phyloP scores from a whole-genome alignment of 1,140 invertebrate genomes.

The Condylostylus longicornis region DNA sequence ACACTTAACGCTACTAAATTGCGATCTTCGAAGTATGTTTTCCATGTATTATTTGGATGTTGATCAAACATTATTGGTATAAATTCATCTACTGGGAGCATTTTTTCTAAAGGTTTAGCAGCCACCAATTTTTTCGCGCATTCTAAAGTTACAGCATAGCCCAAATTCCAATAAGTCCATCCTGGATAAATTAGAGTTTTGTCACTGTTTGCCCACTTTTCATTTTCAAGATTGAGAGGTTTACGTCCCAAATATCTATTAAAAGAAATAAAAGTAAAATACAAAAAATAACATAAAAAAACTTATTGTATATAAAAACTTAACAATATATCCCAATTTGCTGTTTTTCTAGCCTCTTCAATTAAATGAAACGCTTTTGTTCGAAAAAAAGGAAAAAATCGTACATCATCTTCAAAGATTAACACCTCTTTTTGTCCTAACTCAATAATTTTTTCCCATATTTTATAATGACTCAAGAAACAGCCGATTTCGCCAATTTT shows the following conservation, averaged over 20 bases:
- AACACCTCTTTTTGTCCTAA: slow-evolving; percentile 52
- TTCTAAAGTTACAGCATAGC: slow-evolving; percentile 45
- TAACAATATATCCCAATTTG: slow-evolving; percentile 84
- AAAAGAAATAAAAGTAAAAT: slow-evolving; percentile 7
- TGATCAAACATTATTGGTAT: slow-evolving; percentile 89
- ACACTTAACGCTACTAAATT: slow-evolving; percentile 71
- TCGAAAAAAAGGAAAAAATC: slow-evolving; percentile 79
- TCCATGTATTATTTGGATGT: slow-evolving; percentile 73
- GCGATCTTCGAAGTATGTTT: slow-evolving; percentile 48
- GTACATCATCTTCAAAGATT: slow-evolving; percentile 90
- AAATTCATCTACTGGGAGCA: slow-evolving; percentile 95
- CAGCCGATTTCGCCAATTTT: slow-evolving; percentile 93
- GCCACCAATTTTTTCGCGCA: slow-evolving; percentile 43
- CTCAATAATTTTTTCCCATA: slow-evolving; percentile 72
- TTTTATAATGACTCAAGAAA: slow-evolving; percentile 82
- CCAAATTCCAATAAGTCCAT: slow-evolving; percentile 97
- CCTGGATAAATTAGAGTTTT: slow-evolving; percentile 60
- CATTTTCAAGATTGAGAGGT: slow-evolving; percentile 51
- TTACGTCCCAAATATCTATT: slow-evolving; percentile 83
- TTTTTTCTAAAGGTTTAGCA: slow-evolving; percentile 64
- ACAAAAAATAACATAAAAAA: too few species aligned
- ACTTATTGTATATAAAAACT: too few species aligned
- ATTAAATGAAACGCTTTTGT: slow-evolving; percentile 52
- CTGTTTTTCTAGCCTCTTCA: slow-evolving; percentile 48
- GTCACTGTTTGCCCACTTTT: slow-evolving; percentile 48